phyloP scores from a whole-genome alignment of 1,140 invertebrate genomes.

The Cecropterus lyciades region DNA sequence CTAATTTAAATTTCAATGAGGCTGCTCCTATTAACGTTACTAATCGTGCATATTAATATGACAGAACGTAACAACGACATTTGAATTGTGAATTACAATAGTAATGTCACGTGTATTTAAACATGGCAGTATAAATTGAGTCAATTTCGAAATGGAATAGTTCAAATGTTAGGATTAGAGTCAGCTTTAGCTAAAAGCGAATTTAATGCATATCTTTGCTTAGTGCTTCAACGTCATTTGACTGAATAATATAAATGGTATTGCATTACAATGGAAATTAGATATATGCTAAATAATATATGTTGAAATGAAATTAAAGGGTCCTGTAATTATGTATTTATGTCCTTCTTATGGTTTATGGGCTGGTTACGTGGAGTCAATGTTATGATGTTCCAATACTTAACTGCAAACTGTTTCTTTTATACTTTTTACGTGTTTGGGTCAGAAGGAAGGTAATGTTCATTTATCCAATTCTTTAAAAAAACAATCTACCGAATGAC shows the following conservation, averaged over 20 bases:
- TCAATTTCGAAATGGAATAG: constrained; percentile 17
- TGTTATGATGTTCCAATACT: no score
- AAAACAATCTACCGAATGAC: no score
- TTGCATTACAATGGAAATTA: no score
- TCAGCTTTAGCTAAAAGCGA: neutral
- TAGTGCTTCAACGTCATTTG: neutral
- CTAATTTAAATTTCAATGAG: constrained; percentile 31
- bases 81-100: constrained; percentile 27
- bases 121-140: constrained; percentile 1
- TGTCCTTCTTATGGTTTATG: no score
- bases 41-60: constrained; percentile 26
- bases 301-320: no score
- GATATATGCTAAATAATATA: no score
- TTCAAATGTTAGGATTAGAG: constrained; percentile 11
- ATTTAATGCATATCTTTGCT: neutral
- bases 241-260: neutral
- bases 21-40: constrained; percentile 19
- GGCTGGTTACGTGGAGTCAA: no score
- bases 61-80: constrained; percentile 6
- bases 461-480: no score
- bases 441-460: no score
- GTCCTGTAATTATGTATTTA: no score
- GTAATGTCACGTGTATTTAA: constrained; percentile 17
- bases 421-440: no score
- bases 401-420: no score